phyloP scores from a whole-genome alignment of 2,797 vertebrate genomes.

The Sparus aurata region DNA sequence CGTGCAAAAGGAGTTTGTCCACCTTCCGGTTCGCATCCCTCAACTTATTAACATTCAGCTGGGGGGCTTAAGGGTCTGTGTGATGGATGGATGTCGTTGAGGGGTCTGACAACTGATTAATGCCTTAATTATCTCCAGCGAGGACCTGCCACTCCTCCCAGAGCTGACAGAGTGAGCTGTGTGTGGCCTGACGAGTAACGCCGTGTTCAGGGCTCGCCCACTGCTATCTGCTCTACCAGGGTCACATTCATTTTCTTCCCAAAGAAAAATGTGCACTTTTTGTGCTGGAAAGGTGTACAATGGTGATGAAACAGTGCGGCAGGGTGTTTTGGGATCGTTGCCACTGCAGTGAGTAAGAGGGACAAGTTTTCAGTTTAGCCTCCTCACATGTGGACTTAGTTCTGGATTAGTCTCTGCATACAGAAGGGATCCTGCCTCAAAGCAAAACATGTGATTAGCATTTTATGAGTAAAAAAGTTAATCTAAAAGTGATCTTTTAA shows the following conservation, averaged over 20 bases:
- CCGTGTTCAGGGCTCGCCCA: conserved; percentile 80
- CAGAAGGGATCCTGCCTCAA: conserved; percentile 1
- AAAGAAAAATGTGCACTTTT: conserved; percentile 71
- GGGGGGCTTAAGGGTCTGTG: conserved; percentile 77
- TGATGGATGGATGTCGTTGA: conserved; percentile 86
- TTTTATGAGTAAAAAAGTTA: neutral
- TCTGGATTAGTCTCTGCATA: conserved; percentile 19
- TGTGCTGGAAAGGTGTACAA: conserved; percentile 69
- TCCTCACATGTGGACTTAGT: conserved; percentile 17
- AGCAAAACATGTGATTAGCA: neutral
- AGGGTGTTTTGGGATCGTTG: conserved; percentile 55
- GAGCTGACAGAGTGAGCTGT: conserved; percentile 81
- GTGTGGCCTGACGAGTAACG: conserved; percentile 81
- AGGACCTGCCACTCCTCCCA: conserved; percentile 79
- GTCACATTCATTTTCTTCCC: conserved; percentile 81
- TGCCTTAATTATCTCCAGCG: conserved; percentile 89
- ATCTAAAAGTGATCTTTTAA: neutral
- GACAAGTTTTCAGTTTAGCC: conserved; percentile 50
- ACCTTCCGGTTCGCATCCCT: conserved; percentile 77
- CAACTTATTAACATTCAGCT: conserved; percentile 83
- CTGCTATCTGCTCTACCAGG: conserved; percentile 78
- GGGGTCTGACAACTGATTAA: conserved; percentile 88
- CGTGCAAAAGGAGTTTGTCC: conserved; percentile 71
- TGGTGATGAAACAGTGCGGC: conserved; percentile 64
- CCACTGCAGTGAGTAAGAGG: conserved; percentile 52